Percentiles rank a stretch among this genome's conserved stretches.
Evolutionary conservation across 2,797 vertebrate genomes (phyloP).

Genomic region (Leucoraja ocellata): DNA sequence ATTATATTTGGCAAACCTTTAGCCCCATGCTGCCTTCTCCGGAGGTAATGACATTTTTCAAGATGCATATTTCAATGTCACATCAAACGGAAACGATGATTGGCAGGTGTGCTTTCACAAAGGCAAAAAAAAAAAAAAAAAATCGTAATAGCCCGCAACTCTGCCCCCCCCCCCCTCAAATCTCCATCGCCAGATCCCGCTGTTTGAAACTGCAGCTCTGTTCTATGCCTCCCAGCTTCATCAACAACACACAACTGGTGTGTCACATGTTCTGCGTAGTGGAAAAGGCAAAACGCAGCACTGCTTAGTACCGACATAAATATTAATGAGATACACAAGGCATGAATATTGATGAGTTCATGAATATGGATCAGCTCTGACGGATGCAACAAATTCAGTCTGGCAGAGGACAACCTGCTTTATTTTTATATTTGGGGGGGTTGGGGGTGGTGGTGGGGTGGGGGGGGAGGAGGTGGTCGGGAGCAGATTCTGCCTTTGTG

Average conservation of each 20-base stretch:
- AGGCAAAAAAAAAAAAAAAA: neutral
- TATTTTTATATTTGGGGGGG: neutral
- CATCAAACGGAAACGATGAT: neutral
- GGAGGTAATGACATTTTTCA: neutral
- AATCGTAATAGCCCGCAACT: neutral
- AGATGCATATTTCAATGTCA: neutral
- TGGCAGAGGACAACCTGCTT: constrained; percentile 34
- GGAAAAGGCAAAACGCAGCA: constrained; percentile 32
- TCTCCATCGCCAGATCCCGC: neutral
- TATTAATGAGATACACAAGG: constrained; percentile 33
- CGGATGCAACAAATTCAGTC: constrained; percentile 23
- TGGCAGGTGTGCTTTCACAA: neutral
- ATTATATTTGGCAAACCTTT: neutral
- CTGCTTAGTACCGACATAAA: constrained; percentile 27
- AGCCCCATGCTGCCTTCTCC: neutral
- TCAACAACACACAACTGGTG: neutral
- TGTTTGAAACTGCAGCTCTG: neutral
- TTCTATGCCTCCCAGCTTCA: constrained; percentile 16
- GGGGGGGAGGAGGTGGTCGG: too few species aligned
- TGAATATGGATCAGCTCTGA: constrained; percentile 21
- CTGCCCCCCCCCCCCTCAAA: neutral
- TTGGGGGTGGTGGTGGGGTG: too few species aligned
- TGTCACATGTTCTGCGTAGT: constrained; percentile 24
- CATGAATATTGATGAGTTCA: constrained; percentile 3
- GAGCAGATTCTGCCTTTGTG: neutral